Evolutionary conservation across 1,140 invertebrate genomes (phyloP), one percentile per base, ranked within the genome.

Genomic region (Drosophila leontia): DNA sequence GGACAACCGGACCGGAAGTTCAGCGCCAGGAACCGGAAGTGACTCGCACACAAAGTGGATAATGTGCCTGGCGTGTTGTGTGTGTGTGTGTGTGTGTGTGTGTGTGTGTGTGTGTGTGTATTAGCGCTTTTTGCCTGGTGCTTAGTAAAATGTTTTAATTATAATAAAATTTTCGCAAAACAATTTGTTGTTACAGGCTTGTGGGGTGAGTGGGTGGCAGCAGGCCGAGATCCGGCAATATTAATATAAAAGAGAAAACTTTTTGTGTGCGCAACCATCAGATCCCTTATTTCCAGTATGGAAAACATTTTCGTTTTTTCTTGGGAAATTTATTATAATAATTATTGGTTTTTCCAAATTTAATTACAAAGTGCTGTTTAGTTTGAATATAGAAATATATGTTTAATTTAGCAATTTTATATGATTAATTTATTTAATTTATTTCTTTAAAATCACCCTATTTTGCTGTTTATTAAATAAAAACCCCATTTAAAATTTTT

Each of bases 131-230:
- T 64, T 45, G 50, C 6, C 67, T 61, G 71, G 34, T 72, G 83
- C 80, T 76, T 78, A 69, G 77, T 70, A 80, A 83, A 88, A 78
- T 88, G 80, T 87, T 87, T 87, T 87, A 87, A 87, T 87, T 87
- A 87, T 87, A 76, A 84, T 78, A 48, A 75, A 80, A 86, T 82
- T 83, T 37, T 78, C 62, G 76, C 51, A 55, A 13, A 88, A 50
- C 80, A 88, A 87, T 88, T 87, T 88, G 61, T 60, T 68, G 64
- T 68, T 60, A 53, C 56, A 70, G 74, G 76, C 76, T 63, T 69
- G 44, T 67, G 56, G 47, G 44, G 23, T 19, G 44, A 12, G 45
- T 15, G 23, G 6, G 37, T 11, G 12, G 19, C 3, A 9, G 15
- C 35, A 19, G 44, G 15, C 39, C 17, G 13, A 50, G 42, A 64